Percentiles rank a stretch among this genome's conserved stretches.
These are phyloP conservation scores for Amblyopsis rosae DNA, from an alignment of 2,113 vertebrate species.

Conservation along the genomic window DNA sequence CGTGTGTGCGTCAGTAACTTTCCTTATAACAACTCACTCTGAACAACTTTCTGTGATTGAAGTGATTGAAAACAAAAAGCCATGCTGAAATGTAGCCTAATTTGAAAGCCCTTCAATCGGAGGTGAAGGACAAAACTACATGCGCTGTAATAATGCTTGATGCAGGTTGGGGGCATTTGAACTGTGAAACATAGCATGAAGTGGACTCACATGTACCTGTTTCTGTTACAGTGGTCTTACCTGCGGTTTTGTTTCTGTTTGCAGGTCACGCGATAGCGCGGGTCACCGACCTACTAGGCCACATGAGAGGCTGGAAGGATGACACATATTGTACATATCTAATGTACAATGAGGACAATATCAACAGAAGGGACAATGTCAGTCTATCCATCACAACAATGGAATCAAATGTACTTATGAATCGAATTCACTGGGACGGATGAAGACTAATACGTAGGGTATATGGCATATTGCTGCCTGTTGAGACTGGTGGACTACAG, in stretches of 20 bases:
- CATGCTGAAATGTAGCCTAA: too few relatives aligned
- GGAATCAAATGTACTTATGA: constrained; percentile 45
- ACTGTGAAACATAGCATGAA: constrained; percentile 13
- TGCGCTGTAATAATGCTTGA: too few relatives aligned
- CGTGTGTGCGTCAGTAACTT: too few relatives aligned
- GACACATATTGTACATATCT: constrained; percentile 46
- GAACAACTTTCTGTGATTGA: too few relatives aligned
- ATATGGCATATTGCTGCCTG: constrained; percentile 31
- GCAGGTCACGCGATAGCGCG: constrained; percentile 95
- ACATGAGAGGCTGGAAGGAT: constrained; percentile 36
- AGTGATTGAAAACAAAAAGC: too few relatives aligned
- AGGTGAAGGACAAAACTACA: too few relatives aligned
- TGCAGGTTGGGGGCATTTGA: neutral
- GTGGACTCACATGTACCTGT: constrained; percentile 21
- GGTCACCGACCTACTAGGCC: constrained; percentile 42
- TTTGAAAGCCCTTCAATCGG: too few relatives aligned
- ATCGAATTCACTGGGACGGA: constrained; percentile 26
- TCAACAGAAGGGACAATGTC: constrained; percentile 42
- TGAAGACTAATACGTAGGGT: neutral
- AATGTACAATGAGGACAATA: constrained; percentile 34
- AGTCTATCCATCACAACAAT: constrained; percentile 56
- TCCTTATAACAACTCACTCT: too few relatives aligned
- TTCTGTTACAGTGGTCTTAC: constrained; percentile 6
- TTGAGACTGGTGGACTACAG: constrained; percentile 41
- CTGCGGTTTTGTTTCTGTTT: constrained; percentile 40